Evolutionary conservation across 2,888 invertebrate genomes (phyloP).

Genomic region (Aporophyla nigra): DNA sequence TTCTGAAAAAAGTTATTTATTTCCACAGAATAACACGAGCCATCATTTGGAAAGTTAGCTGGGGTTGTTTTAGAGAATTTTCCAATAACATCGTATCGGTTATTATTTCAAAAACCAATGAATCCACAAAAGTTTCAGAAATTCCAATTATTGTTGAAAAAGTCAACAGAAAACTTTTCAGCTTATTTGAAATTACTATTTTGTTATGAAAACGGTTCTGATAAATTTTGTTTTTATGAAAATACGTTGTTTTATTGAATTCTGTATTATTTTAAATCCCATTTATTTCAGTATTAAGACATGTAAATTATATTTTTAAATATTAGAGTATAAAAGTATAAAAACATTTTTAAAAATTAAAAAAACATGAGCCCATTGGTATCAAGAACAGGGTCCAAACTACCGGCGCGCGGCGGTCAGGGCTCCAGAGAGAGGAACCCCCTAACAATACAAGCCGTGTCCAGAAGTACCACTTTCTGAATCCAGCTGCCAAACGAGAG

Average conservation of each 20-base stretch:
- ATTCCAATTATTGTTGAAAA: conserved; percentile 39
- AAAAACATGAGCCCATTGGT: no score
- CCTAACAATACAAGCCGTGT: no score
- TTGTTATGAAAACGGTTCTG: conserved; percentile 2
- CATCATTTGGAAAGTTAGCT: neutral
- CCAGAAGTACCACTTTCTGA: no score
- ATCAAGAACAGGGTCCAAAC: no score
- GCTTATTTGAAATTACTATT: neutral
- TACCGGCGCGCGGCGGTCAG: no score
- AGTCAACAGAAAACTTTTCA: conserved; percentile 18
- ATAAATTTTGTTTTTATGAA: neutral
- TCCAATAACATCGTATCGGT: conserved; percentile 16
- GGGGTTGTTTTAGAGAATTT: neutral
- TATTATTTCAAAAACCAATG: conserved; percentile 24
- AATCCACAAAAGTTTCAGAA: conserved; percentile 25
- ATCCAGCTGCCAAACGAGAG: no score
- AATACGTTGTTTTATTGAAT: conserved; percentile 2
- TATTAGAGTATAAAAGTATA: no score
- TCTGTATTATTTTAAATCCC: neutral
- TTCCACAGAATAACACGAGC: neutral
- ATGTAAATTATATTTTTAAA: no score
- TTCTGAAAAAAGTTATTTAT: neutral
- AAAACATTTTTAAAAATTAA: no score
- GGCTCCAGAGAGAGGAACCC: no score
- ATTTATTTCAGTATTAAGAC: no score